These are phyloP conservation scores for Periphyllus acericola DNA, from an alignment of 2,888 invertebrate species.

Conservation along the genomic window DNA sequence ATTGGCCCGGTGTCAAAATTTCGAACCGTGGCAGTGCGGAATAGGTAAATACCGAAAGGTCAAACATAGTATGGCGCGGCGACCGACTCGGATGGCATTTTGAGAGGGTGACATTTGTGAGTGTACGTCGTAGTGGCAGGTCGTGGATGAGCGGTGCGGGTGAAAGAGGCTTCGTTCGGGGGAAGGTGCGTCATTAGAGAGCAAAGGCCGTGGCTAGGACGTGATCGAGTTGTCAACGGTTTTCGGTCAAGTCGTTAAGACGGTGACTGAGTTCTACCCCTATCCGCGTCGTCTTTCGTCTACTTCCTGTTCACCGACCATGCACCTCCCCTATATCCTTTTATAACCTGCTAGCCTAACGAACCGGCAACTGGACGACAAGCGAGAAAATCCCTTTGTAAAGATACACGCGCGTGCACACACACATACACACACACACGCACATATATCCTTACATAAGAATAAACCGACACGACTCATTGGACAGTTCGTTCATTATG, in stretches of 20 bases:
- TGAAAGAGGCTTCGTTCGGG: not conserved
- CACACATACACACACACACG: conserved; percentile 14
- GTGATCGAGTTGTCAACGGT: conserved; percentile 62
- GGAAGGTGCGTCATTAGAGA: conserved; percentile 58
- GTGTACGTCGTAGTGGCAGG: not conserved
- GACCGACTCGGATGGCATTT: conserved; percentile 58
- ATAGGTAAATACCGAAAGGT: conserved; percentile 61
- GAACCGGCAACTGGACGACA: conserved; percentile 59
- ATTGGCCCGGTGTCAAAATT: conserved; percentile 59
- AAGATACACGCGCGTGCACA: not conserved
- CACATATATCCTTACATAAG: not conserved
- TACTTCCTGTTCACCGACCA: conserved; percentile 11
- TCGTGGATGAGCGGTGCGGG: not conserved
- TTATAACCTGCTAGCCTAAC: conserved; percentile 54
- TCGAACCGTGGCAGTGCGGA: conserved; percentile 29
- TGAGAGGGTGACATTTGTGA: conserved; percentile 56
- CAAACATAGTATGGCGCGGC: conserved; percentile 22
- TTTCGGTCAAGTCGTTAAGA: conserved; percentile 61
- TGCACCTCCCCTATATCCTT: not conserved
- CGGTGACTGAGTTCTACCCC: conserved; percentile 34
- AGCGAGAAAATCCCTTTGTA: conserved; percentile 49
- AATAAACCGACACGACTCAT: conserved; percentile 49
- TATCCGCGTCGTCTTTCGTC: not conserved
- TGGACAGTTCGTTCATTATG: conserved; percentile 39
- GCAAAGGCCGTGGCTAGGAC: conserved; percentile 57